phyloP scores from a whole-genome alignment of 2,888 invertebrate species.

The Halocaridina rubra region DNA sequence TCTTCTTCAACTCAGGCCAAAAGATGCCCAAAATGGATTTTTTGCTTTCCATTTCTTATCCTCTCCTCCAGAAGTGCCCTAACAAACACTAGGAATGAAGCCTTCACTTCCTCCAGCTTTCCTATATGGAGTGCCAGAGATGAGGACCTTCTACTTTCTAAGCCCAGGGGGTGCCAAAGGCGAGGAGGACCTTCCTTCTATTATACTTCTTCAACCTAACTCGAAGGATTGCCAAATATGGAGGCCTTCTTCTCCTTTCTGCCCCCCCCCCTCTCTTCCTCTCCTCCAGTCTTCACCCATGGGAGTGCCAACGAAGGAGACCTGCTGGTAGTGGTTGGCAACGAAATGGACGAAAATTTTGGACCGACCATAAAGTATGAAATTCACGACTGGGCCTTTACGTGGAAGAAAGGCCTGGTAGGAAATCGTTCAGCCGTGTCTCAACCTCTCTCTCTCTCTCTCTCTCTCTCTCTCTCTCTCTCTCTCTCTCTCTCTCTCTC shows the following conservation, averaged over 20 bases:
- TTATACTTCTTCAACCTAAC: too few species aligned
- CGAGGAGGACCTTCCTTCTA: too few species aligned
- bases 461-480: neutral
- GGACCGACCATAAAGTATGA: slow-evolving; percentile 36
- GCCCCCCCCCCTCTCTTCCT: neutral
- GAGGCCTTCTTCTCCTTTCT: neutral
- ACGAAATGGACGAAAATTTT: slow-evolving; percentile 25
- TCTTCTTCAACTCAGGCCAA: too few species aligned
- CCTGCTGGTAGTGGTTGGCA: slow-evolving; percentile 10
- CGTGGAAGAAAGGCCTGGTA: neutral
- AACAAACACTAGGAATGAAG: too few species aligned
- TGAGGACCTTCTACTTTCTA: too few species aligned
- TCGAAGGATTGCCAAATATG: too few species aligned
- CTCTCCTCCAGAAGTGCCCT: too few species aligned
- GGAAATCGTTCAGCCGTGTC: neutral
- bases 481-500: slow-evolving; percentile 18
- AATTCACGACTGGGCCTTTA: slow-evolving; percentile 25
- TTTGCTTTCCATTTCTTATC: too few species aligned
- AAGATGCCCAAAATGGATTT: too few species aligned
- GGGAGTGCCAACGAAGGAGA: neutral
- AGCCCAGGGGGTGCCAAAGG: too few species aligned
- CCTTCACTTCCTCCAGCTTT: too few species aligned
- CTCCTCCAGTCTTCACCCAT: neutral
- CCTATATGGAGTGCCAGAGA: too few species aligned
- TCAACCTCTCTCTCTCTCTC: neutral